Evolutionary conservation across 1,140 invertebrate genomes (phyloP).

Genomic region (Diachasma alloeum): DNA sequence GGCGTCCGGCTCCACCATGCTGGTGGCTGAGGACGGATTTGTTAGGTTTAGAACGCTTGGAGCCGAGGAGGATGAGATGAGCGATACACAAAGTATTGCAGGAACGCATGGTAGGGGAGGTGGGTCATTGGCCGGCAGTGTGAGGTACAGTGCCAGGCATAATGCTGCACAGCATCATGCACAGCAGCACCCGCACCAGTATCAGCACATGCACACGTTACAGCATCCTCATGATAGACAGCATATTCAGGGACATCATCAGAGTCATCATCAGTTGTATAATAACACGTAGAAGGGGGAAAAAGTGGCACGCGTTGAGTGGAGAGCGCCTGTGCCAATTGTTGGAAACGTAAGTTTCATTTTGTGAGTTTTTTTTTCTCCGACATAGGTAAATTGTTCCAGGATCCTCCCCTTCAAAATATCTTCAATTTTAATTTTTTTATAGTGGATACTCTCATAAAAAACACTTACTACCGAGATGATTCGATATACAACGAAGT

Average conservation of each 20-base stretch:
- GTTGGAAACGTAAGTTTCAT: slow-evolving; percentile 33
- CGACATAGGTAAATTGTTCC: too few species aligned
- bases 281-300: slow-evolving; percentile 49
- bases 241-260: slow-evolving; percentile 45
- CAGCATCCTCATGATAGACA: slow-evolving; percentile 46
- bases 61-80: slow-evolving; percentile 59
- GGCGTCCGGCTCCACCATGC: slow-evolving; percentile 69
- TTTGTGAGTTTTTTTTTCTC: not conserved
- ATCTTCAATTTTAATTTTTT: too few species aligned
- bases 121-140: slow-evolving; percentile 58
- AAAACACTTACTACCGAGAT: too few species aligned
- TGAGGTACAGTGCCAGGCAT: slow-evolving; percentile 57
- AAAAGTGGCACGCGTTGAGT: slow-evolving; percentile 35
- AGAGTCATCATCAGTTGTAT: slow-evolving; percentile 51
- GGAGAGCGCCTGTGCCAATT: slow-evolving; percentile 35
- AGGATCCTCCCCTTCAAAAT: too few species aligned
- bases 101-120: slow-evolving; percentile 54
- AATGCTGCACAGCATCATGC: slow-evolving; percentile 38
- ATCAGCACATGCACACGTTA: slow-evolving; percentile 43
- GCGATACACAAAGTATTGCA: slow-evolving; percentile 56
- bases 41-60: slow-evolving; percentile 79
- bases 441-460: too few species aligned
- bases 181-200: slow-evolving; percentile 44
- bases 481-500: too few species aligned
- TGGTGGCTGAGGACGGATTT: slow-evolving; percentile 86